Conservation (phyloP, 1,140 invertebrate genomes). For the Harpegnathos saltator region DNA sequence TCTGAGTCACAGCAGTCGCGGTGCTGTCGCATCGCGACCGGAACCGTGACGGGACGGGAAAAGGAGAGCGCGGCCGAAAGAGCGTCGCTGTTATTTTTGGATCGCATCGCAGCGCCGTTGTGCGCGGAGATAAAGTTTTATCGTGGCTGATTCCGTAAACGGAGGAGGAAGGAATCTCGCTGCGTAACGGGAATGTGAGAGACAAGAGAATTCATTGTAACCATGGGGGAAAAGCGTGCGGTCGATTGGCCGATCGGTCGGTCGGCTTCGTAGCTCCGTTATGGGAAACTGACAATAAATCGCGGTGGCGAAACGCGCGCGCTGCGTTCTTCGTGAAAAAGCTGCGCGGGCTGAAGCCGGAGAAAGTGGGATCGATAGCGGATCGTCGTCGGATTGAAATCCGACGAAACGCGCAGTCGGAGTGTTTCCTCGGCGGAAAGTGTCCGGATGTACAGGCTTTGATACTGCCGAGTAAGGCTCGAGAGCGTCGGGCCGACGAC, state of each 20-base stretch:
- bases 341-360: not conserved
- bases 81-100: slow-evolving; percentile 70
- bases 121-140: slow-evolving; percentile 70
- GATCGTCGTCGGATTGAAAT: not conserved
- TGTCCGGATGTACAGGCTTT: no score
- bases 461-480: no score
- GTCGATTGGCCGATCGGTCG: not conserved
- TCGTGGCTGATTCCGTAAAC: slow-evolving; percentile 55
- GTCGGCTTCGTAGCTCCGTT: not conserved
- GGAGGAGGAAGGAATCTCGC: not conserved
- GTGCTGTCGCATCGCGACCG: not conserved
- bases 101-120: slow-evolving; percentile 39
- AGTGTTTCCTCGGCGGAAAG: slow-evolving; percentile 1
- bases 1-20: not conserved
- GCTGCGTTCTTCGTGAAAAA: slow-evolving; percentile 9
- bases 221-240: slow-evolving; percentile 6
- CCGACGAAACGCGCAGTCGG: not conserved
- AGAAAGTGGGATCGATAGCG: not conserved
- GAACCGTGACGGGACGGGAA: not conserved
- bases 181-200: slow-evolving; percentile 11
- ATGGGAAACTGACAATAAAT: no score
- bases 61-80: slow-evolving; percentile 4
- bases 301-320: no score
- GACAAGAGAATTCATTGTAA: slow-evolving; percentile 11
- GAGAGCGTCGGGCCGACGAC: no score